These are phyloP conservation scores for Muntiacus reevesi DNA, from an alignment of 2,113 vertebrate species.

Conservation along the genomic window DNA sequence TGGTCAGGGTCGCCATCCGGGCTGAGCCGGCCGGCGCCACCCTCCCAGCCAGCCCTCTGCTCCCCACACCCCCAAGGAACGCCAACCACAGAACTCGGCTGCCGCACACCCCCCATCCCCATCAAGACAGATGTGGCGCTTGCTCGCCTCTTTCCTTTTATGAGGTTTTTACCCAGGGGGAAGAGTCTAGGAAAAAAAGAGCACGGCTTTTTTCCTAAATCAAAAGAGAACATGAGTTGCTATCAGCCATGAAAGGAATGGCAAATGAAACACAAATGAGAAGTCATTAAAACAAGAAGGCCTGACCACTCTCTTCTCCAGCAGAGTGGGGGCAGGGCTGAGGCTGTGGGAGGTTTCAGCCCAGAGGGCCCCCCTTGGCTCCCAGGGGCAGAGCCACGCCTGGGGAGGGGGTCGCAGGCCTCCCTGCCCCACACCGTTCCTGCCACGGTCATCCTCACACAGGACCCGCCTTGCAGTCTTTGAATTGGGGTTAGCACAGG, in stretches of 20 bases:
- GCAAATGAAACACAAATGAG: constrained; percentile 56
- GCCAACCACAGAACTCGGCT: not conserved
- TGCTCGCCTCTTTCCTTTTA: not conserved
- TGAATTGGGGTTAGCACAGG: not conserved
- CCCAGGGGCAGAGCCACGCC: not conserved
- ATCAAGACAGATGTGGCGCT: not conserved
- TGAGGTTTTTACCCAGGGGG: not conserved
- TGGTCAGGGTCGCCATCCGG: rapidly evolving
- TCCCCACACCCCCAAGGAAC: not conserved
- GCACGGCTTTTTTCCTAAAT: constrained; percentile 18
- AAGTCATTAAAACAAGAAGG: not conserved
- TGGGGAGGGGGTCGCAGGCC: rapidly evolving
- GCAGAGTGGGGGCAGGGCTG: not conserved
- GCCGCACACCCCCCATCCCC: not conserved
- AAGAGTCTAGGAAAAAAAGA: not conserved
- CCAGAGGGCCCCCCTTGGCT: rapidly evolving
- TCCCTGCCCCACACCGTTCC: rapidly evolving
- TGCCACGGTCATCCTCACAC: rapidly evolving
- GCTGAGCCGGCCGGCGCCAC: rapidly evolving
- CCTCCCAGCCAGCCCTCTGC: not conserved
- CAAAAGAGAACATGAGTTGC: constrained; percentile 38
- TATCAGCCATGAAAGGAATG: constrained; percentile 51
- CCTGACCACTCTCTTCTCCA: not conserved
- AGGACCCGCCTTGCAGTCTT: rapidly evolving
- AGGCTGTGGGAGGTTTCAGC: not conserved